phyloP scores from a whole-genome alignment of 2,888 invertebrate species.

The Ornithoptera alexandrae region DNA sequence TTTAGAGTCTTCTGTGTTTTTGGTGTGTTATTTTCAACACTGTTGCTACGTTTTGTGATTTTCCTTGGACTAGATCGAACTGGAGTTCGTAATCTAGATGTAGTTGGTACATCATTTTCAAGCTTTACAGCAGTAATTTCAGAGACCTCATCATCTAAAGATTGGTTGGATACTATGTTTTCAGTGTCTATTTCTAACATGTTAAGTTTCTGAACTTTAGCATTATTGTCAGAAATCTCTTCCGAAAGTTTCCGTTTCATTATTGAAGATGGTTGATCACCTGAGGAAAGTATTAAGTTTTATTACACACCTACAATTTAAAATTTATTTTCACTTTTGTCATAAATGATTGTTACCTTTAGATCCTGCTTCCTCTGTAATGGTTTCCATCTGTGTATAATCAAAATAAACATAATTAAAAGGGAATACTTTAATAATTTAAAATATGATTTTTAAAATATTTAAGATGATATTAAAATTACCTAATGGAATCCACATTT shows the following conservation, averaged over 20 bases:
- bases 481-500: not conserved
- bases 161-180: conserved; percentile 50
- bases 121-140: conserved; percentile 55
- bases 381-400: conserved; percentile 26
- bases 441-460: not conserved
- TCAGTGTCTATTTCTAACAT: conserved; percentile 46
- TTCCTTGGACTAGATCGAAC: conserved; percentile 61
- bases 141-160: conserved; percentile 65
- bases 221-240: conserved; percentile 45
- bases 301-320: conserved; percentile 6
- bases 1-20: conserved; percentile 65
- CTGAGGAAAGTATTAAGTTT: conserved; percentile 43
- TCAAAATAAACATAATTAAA: conserved; percentile 14
- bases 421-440: not conserved
- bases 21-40: conserved; percentile 54
- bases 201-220: conserved; percentile 66
- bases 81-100: conserved; percentile 57
- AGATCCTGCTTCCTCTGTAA: conserved; percentile 32
- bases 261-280: conserved; percentile 41
- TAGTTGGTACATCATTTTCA: conserved; percentile 53
- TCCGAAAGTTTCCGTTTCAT: conserved; percentile 64
- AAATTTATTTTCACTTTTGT: not conserved
- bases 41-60: conserved; percentile 63
- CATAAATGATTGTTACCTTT: conserved; percentile 43
- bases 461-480: not conserved